Base-by-base conservation (phyloP, 2,797 vertebrate genomes). In the Cercopithecus petaurista region DNA sequence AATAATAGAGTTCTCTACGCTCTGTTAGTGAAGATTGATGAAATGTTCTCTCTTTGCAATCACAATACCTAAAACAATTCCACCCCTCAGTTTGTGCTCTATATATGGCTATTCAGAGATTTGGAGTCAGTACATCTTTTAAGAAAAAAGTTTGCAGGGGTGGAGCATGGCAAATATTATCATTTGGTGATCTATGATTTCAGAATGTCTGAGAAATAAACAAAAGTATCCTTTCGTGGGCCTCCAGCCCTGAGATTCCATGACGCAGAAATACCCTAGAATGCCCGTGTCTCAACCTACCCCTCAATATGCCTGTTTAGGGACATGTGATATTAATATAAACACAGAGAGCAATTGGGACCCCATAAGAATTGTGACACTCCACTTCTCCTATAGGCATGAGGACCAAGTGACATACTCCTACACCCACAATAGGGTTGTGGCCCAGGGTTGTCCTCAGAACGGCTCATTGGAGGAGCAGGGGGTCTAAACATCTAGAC, bases 151-250 rank as follows among this genome's bases (percentile, higher is more conserved):
- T 70, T 48, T 43, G 48, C 36, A 55, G 79, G n/a, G 1, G 26
- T 5, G 14, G 86, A 92, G 19, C 21, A 43, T 21, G 19, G 73
- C 43, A 72, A n/a, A 8, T 33, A 76, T 10, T 59, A 55, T 17
- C 30, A 73, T n/a, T 67, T 41, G 75, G 33, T 30, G 41, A 4
- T 64, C 13, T 76, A 2, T 52, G 67, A 73, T 24, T 82, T 86
- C 61, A 81, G 50, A 81, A 95, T 86, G 26, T 21, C 57, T 80
- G 87, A 82, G n/a, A 90, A 76, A 77, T 15, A 75, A 48, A 73
- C 19, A 75, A 36, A 48, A 43, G 0, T 43, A 50, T 46, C 48
- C 59, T 70, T 86, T 39, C 2, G 0, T 22, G 57, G 46, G 21
- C 11, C 36, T 76, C 41, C 6, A 13, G 48, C 75, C 30, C 76